phyloP scores from a whole-genome alignment of 2,888 invertebrate genomes.

The Rhimphoctona megacephalus region DNA sequence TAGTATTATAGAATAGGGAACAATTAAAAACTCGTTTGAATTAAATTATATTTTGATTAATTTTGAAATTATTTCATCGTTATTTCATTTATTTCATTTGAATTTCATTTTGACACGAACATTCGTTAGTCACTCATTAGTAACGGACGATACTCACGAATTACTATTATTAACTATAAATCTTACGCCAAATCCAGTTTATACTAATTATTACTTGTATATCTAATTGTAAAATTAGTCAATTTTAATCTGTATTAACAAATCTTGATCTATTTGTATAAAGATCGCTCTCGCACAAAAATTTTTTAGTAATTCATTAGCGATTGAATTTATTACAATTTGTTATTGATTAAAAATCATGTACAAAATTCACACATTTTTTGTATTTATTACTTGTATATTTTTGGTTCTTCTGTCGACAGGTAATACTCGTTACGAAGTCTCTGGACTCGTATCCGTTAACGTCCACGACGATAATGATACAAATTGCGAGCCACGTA shows the following conservation, averaged over 20 bases:
- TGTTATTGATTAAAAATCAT: not conserved
- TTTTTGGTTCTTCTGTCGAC: conserved; percentile 81
- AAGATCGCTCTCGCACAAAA: not conserved
- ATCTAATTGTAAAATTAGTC: no score
- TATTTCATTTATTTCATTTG: not conserved
- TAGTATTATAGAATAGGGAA: not conserved
- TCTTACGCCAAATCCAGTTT: no score
- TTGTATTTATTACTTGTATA: not conserved
- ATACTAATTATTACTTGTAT: no score
- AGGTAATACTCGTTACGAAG: conserved; percentile 93
- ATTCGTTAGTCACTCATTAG: not conserved
- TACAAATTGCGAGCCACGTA: conserved; percentile 92
- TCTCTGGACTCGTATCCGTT: conserved; percentile 90
- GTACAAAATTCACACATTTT: not conserved
- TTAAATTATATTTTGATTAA: not conserved
- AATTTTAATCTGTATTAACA: not conserved
- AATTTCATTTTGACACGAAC: not conserved
- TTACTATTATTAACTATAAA: not conserved
- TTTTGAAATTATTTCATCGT: not conserved
- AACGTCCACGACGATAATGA: conserved; percentile 89
- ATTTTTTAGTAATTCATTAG: not conserved
- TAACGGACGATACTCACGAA: not conserved
- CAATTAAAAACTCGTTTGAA: not conserved
- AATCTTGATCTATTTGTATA: no score
- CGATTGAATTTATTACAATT: not conserved